These are phyloP conservation scores for Garra rufa DNA, from an alignment of 2,113 vertebrate species.

Conservation along the genomic window DNA sequence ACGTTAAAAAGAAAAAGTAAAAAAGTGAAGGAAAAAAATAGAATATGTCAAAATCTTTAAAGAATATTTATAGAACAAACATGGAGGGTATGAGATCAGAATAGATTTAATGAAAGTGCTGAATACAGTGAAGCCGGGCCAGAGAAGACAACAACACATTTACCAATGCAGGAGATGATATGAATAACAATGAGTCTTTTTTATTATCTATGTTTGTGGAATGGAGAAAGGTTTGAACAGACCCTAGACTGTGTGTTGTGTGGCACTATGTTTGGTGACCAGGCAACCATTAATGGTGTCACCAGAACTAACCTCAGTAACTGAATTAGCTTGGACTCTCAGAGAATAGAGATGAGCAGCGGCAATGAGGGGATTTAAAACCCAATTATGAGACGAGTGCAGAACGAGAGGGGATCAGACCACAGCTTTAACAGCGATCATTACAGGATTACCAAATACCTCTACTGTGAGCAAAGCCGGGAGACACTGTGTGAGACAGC, in stretches of 20 bases:
- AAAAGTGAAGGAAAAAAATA: not conserved
- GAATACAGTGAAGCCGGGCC: not conserved
- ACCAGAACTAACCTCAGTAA: not conserved
- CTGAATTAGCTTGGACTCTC: slow-evolving; percentile 42
- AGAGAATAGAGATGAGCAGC: slow-evolving; percentile 28
- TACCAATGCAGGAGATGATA: not conserved
- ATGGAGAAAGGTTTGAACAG: not conserved
- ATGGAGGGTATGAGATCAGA: not conserved
- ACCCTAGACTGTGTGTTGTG: slow-evolving; percentile 44
- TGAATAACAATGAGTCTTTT: not conserved
- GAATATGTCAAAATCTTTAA: not conserved
- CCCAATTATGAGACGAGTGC: slow-evolving; percentile 53
- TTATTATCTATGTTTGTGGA: not conserved
- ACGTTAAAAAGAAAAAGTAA: not conserved
- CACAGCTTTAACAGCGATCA: slow-evolving; percentile 13
- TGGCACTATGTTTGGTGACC: slow-evolving; percentile 43
- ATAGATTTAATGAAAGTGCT: not conserved
- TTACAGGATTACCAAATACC: slow-evolving; percentile 7
- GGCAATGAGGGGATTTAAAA: slow-evolving; percentile 48
- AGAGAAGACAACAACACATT: not conserved
- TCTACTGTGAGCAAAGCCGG: not conserved
- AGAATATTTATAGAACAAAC: not conserved
- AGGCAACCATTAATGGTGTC: slow-evolving; percentile 47
- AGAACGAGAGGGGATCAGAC: slow-evolving; percentile 45
- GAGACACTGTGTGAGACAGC: slow-evolving; percentile 28